A percentile compares a stretch with the other conserved stretches of the same genome.
phyloP scores from a whole-genome alignment of 1,140 invertebrate species.

The Drosophila saltans region DNA sequence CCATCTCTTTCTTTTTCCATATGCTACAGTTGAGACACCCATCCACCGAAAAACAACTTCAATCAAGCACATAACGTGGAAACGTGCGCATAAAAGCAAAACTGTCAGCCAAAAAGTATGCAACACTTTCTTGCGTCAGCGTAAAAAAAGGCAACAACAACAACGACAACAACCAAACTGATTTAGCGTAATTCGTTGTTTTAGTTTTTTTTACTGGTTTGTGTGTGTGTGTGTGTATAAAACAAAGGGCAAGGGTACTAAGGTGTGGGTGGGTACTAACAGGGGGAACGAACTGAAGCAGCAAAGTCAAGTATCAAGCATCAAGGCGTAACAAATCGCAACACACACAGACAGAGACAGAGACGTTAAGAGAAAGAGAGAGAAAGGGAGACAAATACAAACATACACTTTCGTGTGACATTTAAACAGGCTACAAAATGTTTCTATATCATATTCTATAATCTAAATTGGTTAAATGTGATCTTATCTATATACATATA shows the following conservation, averaged over 20 bases:
- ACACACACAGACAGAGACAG: slow-evolving; percentile 10
- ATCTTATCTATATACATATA: too few relatives aligned
- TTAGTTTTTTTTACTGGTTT: slow-evolving; percentile 43
- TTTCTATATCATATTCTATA: background rate
- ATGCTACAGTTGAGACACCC: too few relatives aligned
- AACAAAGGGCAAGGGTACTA: background rate
- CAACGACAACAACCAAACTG: slow-evolving; percentile 40
- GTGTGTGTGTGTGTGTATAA: background rate
- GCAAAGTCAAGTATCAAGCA: slow-evolving; percentile 46
- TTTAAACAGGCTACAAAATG: slow-evolving; percentile 28
- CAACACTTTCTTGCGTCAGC: slow-evolving; percentile 69
- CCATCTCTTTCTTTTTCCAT: too few relatives aligned
- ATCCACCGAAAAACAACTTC: slow-evolving; percentile 32
- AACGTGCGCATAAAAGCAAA: slow-evolving; percentile 70
- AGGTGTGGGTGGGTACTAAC: background rate
- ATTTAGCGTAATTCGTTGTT: slow-evolving; percentile 66
- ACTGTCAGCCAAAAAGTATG: slow-evolving; percentile 69
- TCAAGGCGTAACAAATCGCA: slow-evolving; percentile 41
- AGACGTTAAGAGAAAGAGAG: background rate
- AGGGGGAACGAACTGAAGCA: slow-evolving; percentile 17
- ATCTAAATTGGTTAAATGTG: too few relatives aligned
- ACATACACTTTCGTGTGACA: slow-evolving; percentile 2
- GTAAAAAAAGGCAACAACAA: slow-evolving; percentile 29
- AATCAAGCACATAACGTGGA: slow-evolving; percentile 56
- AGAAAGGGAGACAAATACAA: slow-evolving; percentile 13